Base-by-base conservation (phyloP, 2,113 vertebrate species). In the Condylura cristata region DNA sequence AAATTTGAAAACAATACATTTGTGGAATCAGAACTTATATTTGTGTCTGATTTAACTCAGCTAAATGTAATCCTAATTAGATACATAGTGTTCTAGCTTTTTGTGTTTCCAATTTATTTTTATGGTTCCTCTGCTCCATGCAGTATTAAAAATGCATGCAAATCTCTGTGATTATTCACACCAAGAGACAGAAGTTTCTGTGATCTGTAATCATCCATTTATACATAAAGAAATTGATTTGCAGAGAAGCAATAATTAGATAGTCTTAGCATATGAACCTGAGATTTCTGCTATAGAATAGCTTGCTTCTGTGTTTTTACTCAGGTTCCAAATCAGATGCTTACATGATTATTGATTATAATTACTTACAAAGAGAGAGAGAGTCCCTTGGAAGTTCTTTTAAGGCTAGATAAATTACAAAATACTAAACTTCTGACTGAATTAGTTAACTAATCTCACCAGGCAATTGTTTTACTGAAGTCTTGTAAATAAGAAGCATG, bases 301-400 rank as follows among this genome's bases (percentile, higher is more conserved):
- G 41, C 71, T 87, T 90, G 96, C 66, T 96, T 85, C 65, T 93
- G 86, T 83, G 96, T 5, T 92, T 53, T 44, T 79, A 89, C 97
- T 56, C 90, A 88, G 75, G 76, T 81, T 88, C 88, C 93, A 81
- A 39, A 46, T 92, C 96, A 91, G 78, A 90, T 39, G n/a, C 56
- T 93, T 94, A 41, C 48, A 37, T 85, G 74, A 90, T 96, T 97
- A 98, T 78, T 97, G 98, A 98, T 98, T 98, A 92, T 96, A 98
- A 97, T 98, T 97, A 97, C 34, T 98, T 98, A 97, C 96, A 90
- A 97, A 97, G 88, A 97, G 98, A 98, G 98, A 98, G 98, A 97
- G 95, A 97, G 97, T 98, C 98, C 97, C 97, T 5, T 70, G 96
- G 98, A 96, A 98, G 94, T 95, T 97, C 94, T 98, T 98, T 98